Conservation (phyloP, 2,888 invertebrate species). For the Loripinus fragilis region DNA sequence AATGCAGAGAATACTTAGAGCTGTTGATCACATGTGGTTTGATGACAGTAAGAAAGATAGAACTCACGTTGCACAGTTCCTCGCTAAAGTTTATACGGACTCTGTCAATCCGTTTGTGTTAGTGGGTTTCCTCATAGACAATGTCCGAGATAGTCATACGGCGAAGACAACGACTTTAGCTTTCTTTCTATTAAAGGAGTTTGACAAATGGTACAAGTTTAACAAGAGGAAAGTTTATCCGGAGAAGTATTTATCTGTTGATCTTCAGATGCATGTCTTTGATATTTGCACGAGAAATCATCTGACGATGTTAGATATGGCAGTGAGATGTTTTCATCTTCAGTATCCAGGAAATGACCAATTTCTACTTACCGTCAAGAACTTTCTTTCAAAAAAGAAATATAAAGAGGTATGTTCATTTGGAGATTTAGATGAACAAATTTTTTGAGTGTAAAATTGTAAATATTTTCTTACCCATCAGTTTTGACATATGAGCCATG, state of each 20-base stretch:
- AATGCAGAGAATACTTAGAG: slow-evolving; percentile 51
- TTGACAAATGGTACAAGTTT: slow-evolving; percentile 63
- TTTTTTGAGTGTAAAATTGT: too few species aligned
- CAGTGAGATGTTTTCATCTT: slow-evolving; percentile 68
- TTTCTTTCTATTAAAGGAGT: slow-evolving; percentile 68
- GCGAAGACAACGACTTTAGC: slow-evolving; percentile 69
- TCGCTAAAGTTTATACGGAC: slow-evolving; percentile 41
- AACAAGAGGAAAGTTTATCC: slow-evolving; percentile 27
- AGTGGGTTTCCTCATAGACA: slow-evolving; percentile 58
- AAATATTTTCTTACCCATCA: too few species aligned
- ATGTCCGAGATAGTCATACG: slow-evolving; percentile 56
- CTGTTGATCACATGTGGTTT: slow-evolving; percentile 62
- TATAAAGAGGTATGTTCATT: slow-evolving; percentile 77
- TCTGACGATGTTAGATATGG: slow-evolving; percentile 69
- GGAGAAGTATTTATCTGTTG: slow-evolving; percentile 56
- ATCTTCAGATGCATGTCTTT: slow-evolving; percentile 63
- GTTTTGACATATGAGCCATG: too few species aligned
- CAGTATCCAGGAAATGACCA: slow-evolving; percentile 69
- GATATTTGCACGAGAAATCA: slow-evolving; percentile 66
- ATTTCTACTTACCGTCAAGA: slow-evolving; percentile 65
- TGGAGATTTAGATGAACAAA: too few species aligned
- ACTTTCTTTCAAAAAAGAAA: slow-evolving; percentile 63
- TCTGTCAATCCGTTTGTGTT: slow-evolving; percentile 63
- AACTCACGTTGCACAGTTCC: slow-evolving; percentile 41
- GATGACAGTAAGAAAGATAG: slow-evolving; percentile 58